These are phyloP conservation scores for Piezodorus guildinii DNA, from an alignment of 1,140 invertebrate species.

Conservation along the genomic window DNA sequence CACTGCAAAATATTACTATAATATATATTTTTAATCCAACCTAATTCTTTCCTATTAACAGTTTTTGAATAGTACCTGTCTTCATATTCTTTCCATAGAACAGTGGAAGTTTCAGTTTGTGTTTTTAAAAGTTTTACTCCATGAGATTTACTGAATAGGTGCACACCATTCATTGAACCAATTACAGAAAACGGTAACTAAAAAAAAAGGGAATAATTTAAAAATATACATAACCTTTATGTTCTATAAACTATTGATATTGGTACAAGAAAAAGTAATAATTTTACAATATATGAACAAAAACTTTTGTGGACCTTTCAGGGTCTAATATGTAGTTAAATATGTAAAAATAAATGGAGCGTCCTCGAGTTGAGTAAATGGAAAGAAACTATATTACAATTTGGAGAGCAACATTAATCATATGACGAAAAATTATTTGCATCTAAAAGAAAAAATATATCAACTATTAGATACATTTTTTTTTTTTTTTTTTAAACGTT, in stretches of 20 bases:
- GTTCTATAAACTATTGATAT: slow-evolving; percentile 18
- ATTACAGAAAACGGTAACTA: slow-evolving; percentile 66
- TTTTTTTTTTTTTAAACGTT: too few relatives aligned
- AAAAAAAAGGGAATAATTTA: slow-evolving; percentile 30
- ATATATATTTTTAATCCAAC: not conserved
- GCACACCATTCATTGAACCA: slow-evolving; percentile 71
- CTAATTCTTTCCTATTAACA: not conserved
- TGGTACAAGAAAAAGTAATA: not conserved
- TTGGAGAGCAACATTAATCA: too few relatives aligned
- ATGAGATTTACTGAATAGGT: slow-evolving; percentile 67
- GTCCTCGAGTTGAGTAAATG: too few relatives aligned
- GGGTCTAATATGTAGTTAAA: too few relatives aligned
- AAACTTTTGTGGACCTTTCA: too few relatives aligned
- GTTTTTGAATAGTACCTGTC: slow-evolving; percentile 36
- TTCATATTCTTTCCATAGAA: slow-evolving; percentile 66
- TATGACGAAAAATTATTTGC: too few relatives aligned
- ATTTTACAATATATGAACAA: too few relatives aligned
- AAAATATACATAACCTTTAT: slow-evolving; percentile 18
- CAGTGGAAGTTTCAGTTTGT: slow-evolving; percentile 50
- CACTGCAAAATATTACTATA: slow-evolving; percentile 34
- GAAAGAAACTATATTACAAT: too few relatives aligned
- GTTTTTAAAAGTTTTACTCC: slow-evolving; percentile 51
- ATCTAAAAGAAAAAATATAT: too few relatives aligned
- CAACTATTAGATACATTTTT: too few relatives aligned
- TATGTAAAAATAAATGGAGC: too few relatives aligned